A percentile compares a stretch with the other conserved stretches of the same genome.
Evolutionary conservation across 1,140 invertebrate species (phyloP).

Genomic region (Ips nitidus): DNA sequence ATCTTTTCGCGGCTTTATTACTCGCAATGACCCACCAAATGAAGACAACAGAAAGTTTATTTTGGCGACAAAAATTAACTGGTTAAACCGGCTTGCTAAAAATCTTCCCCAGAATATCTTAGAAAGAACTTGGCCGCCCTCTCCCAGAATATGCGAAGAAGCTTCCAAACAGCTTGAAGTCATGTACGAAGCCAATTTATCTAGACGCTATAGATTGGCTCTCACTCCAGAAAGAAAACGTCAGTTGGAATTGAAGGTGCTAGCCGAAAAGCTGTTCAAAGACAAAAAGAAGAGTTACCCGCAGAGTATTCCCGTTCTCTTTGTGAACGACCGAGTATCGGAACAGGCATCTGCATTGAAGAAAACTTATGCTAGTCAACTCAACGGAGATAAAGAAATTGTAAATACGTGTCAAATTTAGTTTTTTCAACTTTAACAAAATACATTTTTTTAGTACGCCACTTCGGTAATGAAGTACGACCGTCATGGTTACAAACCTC

Average conservation of each 20-base stretch:
- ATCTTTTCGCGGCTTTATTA: constrained; percentile 85
- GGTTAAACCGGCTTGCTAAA: constrained; percentile 69
- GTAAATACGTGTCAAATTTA: constrained; percentile 50
- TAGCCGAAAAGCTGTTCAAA: constrained; percentile 83
- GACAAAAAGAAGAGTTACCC: constrained; percentile 77
- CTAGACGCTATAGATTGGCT: constrained; percentile 68
- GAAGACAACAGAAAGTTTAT: constrained; percentile 77
- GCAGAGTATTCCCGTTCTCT: constrained; percentile 65
- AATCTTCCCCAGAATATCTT: constrained; percentile 68
- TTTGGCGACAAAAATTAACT: constrained; percentile 77
- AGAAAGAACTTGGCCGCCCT: constrained; percentile 72
- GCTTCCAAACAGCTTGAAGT: constrained; percentile 67
- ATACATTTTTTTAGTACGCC: constrained; percentile 64
- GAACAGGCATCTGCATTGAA: constrained; percentile 60
- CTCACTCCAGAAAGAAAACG: constrained; percentile 67
- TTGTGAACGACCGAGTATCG: constrained; percentile 66
- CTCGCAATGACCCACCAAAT: constrained; percentile 74
- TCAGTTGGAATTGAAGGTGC: constrained; percentile 80
- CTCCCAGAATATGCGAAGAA: constrained; percentile 72
- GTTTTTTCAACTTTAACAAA: background rate
- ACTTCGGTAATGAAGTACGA: constrained; percentile 83
- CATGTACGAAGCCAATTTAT: constrained; percentile 67
- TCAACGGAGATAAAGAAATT: constrained; percentile 66
- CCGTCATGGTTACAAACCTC: constrained; percentile 84
- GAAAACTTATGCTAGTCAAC: constrained; percentile 60